Conservation (phyloP, 2,888 invertebrate genomes). For the Chalcosyrphus nemorum region DNA sequence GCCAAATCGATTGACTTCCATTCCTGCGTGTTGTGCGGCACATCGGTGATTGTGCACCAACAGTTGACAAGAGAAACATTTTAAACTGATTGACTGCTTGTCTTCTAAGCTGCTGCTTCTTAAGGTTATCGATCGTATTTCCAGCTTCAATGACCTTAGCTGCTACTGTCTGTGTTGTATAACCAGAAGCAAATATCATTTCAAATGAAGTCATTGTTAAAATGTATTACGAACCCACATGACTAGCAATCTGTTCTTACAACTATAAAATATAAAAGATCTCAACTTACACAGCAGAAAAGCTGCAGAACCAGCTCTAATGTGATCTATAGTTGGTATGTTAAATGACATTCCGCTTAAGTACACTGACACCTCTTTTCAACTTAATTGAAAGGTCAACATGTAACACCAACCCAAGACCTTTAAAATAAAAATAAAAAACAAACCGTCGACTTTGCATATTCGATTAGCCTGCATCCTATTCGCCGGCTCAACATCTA, state of each 20-base stretch:
- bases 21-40: too few relatives aligned
- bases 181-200: background rate
- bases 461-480: constrained; percentile 31
- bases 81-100: too few relatives aligned
- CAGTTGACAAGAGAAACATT: too few relatives aligned
- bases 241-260: background rate
- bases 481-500: constrained; percentile 14
- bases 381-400: constrained; percentile 54
- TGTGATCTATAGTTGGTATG: constrained; percentile 12
- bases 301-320: background rate
- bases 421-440: constrained; percentile 36
- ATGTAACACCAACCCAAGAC: constrained; percentile 57
- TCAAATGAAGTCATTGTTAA: background rate
- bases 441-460: constrained; percentile 13
- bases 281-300: background rate
- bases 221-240: background rate
- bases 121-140: background rate
- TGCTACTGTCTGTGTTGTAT: background rate
- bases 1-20: too few relatives aligned
- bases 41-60: too few relatives aligned
- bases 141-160: background rate
- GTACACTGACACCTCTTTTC: constrained; percentile 46
- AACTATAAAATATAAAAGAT: background rate
- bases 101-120: background rate
- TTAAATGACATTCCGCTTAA: constrained; percentile 55